Base-by-base conservation (phyloP, 1,140 invertebrate species). In the Papilio polyxenes region DNA sequence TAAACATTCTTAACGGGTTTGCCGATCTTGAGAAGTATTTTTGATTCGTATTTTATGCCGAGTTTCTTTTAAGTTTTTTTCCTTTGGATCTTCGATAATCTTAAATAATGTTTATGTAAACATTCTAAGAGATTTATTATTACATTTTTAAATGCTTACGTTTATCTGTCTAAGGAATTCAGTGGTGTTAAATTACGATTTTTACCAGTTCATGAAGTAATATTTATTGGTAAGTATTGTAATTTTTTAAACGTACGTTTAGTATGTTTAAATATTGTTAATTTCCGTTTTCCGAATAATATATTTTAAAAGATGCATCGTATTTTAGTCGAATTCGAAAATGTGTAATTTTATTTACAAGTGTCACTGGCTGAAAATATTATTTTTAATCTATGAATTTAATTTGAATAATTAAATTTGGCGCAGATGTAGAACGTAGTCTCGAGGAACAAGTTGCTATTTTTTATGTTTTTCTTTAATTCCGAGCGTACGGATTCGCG, bases 181-280 rank as follows among this genome's bases (percentile, higher is more conserved):
- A 37, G 76, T 59, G 11, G 56, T 62, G 40, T 62, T 31, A 40
- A 53, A 78, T 78, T 78, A 59, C 20, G 65, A 69, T 37, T 69
- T 20, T 49, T 40, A 40, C 15, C 4, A 40, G n/a, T 75, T 75
- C 40, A 49, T 75, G 17, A 49, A 75, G 72, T 20, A 48, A 75
- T 20, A 40, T 72, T 37, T 72, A 37, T 20, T 20, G 65, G 13
- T 72, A 69, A 20, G 23, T 37, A 23, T 37, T 69, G 23, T 11
- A 37, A 37, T 23, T 40, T 72, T 40, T 6, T 44, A 2, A 13
- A 40, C 11, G 9, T 15, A 17, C 1, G 2, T 37, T 72, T 37
- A 37, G 40, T 11, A 62, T 48, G 53, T 56, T 83, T 81, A 81
- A 51, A 81, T 83, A 82, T 83, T 59, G 81, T 81, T 84, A 51